Evolutionary conservation across 2,797 vertebrate genomes (phyloP).

Genomic region (Enteromius unitaeniatus): DNA sequence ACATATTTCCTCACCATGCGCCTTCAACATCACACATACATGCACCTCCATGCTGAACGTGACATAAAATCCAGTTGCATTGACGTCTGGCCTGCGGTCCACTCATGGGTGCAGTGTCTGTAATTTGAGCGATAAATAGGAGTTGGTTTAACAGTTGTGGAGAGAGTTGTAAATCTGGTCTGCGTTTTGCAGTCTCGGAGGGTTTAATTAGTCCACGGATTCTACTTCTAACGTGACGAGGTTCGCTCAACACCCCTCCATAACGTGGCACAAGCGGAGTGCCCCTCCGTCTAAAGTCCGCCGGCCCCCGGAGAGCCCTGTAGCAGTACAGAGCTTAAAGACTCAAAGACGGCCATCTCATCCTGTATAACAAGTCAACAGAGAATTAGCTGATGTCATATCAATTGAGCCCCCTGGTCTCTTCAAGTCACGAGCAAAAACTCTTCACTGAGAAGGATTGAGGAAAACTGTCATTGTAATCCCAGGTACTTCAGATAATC

Average conservation of each 20-base stretch:
- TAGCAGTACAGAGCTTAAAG: conserved; percentile 82
- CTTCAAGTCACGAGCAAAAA: conserved; percentile 70
- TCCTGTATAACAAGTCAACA: conserved; percentile 78
- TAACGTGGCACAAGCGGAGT: conserved; percentile 81
- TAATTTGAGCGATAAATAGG: conserved; percentile 82
- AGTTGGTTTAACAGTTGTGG: conserved; percentile 82
- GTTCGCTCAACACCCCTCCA: conserved; percentile 73
- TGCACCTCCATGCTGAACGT: conserved; percentile 10
- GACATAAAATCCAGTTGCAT: conserved; percentile 28
- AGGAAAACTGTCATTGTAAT: conserved; percentile 19
- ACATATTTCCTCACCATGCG: not conserved
- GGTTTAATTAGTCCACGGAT: conserved; percentile 86
- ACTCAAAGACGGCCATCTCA: conserved; percentile 83
- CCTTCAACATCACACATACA: conserved; percentile 9
- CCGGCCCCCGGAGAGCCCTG: conserved; percentile 80
- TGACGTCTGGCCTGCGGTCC: conserved; percentile 13
- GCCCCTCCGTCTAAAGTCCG: conserved; percentile 82
- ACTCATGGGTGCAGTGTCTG: conserved; percentile 64
- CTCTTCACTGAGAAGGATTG: conserved; percentile 66
- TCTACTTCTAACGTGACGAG: conserved; percentile 83
- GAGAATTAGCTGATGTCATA: conserved; percentile 80
- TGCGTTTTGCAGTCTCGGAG: conserved; percentile 83
- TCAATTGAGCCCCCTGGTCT: conserved; percentile 69
- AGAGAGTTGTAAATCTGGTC: conserved; percentile 85
- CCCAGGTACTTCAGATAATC: conserved; percentile 34